Percentiles rank a stretch among this genome's conserved stretches.
phyloP scores from a whole-genome alignment of 1,140 invertebrate species.

The Hyles euphorbiae region DNA sequence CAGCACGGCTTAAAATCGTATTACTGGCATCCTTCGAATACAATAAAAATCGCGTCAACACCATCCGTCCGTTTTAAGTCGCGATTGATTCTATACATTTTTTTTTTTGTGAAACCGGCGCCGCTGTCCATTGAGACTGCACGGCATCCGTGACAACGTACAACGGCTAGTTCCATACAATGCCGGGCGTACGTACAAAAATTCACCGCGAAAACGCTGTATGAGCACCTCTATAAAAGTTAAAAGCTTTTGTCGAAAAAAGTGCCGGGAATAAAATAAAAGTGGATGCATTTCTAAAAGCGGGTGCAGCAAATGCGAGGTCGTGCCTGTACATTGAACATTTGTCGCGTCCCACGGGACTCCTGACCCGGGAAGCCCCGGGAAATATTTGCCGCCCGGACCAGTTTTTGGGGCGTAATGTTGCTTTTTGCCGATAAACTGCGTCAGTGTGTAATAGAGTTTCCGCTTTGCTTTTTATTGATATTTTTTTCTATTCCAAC shows the following conservation, averaged over 20 bases:
- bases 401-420: constrained; percentile 24
- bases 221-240: constrained; percentile 51
- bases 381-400: constrained; percentile 38
- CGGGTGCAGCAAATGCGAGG: constrained; percentile 37
- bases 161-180: too few species aligned
- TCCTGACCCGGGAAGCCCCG: constrained; percentile 16
- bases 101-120: too few species aligned
- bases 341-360: constrained; percentile 49
- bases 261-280: constrained; percentile 42
- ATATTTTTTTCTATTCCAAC: constrained; percentile 3
- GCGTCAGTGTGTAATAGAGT: constrained; percentile 4
- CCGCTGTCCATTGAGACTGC: too few species aligned
- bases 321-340: constrained; percentile 36
- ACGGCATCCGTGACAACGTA: too few species aligned
- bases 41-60: too few species aligned
- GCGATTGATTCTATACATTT: too few species aligned
- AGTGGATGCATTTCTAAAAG: constrained; percentile 46
- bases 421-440: constrained; percentile 10
- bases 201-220: constrained; percentile 43
- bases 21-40: too few species aligned
- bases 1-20: too few species aligned
- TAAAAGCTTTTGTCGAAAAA: constrained; percentile 64
- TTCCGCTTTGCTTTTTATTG: constrained; percentile 2
- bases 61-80: too few species aligned
- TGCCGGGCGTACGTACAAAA: constrained; percentile 14